These are phyloP conservation scores for Priocnemis perturbator DNA, from an alignment of 2,888 invertebrate genomes.

Conservation along the genomic window DNA sequence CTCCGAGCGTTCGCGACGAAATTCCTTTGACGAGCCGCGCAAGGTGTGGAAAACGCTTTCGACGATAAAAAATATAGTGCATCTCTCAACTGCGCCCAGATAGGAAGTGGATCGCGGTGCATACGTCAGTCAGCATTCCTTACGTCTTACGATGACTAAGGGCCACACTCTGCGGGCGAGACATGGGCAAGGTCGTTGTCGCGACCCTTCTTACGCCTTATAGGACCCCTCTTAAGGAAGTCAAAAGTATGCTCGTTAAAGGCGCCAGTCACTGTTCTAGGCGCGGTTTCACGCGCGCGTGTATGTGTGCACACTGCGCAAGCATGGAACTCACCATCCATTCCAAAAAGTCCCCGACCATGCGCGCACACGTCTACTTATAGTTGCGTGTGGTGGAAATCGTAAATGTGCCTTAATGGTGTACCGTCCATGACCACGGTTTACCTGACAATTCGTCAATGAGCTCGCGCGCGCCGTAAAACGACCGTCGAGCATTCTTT, in stretches of 20 bases:
- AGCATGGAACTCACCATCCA: slow-evolving; percentile 20
- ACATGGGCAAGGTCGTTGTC: slow-evolving; percentile 60
- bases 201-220: slow-evolving; percentile 51
- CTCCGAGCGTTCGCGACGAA: too few species aligned
- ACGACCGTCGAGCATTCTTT: background rate
- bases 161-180: slow-evolving; percentile 39
- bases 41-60: background rate
- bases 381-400: background rate
- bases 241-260: slow-evolving; percentile 54
- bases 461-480: background rate
- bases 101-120: slow-evolving; percentile 41
- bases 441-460: slow-evolving; percentile 34
- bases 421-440: slow-evolving; percentile 29
- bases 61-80: slow-evolving; percentile 3
- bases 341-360: slow-evolving; percentile 20
- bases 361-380: too few species aligned
- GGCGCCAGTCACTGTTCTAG: slow-evolving; percentile 44
- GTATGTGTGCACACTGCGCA: slow-evolving; percentile 19
- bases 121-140: slow-evolving; percentile 58
- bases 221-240: slow-evolving; percentile 43
- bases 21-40: background rate
- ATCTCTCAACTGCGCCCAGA: slow-evolving; percentile 12
- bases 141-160: slow-evolving; percentile 67
- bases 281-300: slow-evolving; percentile 14
- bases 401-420: slow-evolving; percentile 39